A percentile compares a stretch with the other conserved stretches of the same genome.
Conservation (phyloP, 1,140 invertebrate species). For the Drosophila neocordata region DNA sequence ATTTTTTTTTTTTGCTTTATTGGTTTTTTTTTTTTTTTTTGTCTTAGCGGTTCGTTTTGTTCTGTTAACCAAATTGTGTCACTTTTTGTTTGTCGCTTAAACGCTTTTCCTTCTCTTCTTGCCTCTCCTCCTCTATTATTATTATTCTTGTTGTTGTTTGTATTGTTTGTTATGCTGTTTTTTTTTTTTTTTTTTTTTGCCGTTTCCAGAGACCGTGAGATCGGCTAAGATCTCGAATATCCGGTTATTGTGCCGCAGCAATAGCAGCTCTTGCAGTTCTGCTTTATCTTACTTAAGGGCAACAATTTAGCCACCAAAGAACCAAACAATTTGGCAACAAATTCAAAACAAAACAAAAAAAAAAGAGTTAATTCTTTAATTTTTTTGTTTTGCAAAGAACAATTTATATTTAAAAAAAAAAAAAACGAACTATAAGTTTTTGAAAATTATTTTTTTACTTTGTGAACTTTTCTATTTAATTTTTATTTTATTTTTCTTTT, state of each 20-base stretch:
- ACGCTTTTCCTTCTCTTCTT: neutral
- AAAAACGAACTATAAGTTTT: neutral
- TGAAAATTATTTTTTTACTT: too few species aligned
- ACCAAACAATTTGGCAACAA: slow-evolving; percentile 7
- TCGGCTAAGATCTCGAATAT: slow-evolving; percentile 70
- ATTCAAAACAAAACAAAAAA: too few species aligned
- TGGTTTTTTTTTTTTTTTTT: slow-evolving; percentile 9
- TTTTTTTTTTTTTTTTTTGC: slow-evolving; percentile 14
- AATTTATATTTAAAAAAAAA: neutral
- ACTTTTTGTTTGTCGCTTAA: slow-evolving; percentile 43
- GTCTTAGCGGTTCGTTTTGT: slow-evolving; percentile 2
- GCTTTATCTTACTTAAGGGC: slow-evolving; percentile 17
- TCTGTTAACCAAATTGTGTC: slow-evolving; percentile 18
- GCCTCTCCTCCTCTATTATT: neutral
- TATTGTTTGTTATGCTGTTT: slow-evolving; percentile 46
- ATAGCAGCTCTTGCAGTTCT: slow-evolving; percentile 22
- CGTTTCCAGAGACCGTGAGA: slow-evolving; percentile 45
- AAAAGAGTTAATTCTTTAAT: neutral
- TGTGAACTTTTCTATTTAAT: slow-evolving; percentile 31
- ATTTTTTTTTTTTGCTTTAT: slow-evolving; percentile 8
- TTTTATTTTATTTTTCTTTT: slow-evolving; percentile 27
- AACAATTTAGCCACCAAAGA: slow-evolving; percentile 3
- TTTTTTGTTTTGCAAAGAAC: neutral
- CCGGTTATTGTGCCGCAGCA: slow-evolving; percentile 58
- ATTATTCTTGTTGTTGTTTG: neutral